phyloP scores from a whole-genome alignment of 2,113 vertebrate genomes.

The Lethenteron reissneri region DNA sequence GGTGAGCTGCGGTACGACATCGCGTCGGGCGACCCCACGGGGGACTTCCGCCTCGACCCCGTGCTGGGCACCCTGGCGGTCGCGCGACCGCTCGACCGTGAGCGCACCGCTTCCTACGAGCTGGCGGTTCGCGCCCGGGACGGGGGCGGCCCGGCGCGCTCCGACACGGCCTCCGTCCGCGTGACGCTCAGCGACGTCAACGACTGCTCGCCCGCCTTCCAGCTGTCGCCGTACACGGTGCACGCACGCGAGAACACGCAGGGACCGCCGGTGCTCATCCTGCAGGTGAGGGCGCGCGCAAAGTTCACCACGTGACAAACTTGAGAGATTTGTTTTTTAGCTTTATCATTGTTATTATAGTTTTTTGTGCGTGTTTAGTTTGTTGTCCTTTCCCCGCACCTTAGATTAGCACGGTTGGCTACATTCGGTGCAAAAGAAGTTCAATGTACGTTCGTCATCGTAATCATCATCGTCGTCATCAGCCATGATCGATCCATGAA shows the following conservation, averaged over 20 bases:
- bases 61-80: constrained; percentile 67
- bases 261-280: constrained; percentile 38
- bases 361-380: too few species aligned
- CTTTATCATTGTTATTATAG: too few species aligned
- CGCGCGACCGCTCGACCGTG: constrained; percentile 58
- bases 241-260: constrained; percentile 52
- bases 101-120: constrained; percentile 31
- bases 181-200: constrained; percentile 55
- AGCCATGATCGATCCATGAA: too few species aligned
- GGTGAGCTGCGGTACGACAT: constrained; percentile 71
- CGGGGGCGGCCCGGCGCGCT: constrained; percentile 53
- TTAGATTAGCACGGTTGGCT: too few species aligned
- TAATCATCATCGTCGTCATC: too few species aligned
- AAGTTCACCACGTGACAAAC: background rate
- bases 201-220: constrained; percentile 56
- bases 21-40: constrained; percentile 25
- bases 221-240: constrained; percentile 63
- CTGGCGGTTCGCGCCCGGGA: constrained; percentile 55
- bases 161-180: constrained; percentile 37
- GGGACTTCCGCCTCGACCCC: constrained; percentile 61
- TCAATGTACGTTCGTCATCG: too few species aligned
- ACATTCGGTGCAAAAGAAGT: too few species aligned
- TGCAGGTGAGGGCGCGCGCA: constrained; percentile 41
- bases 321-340: too few species aligned
- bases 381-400: too few species aligned